Evolutionary conservation across 2,113 vertebrate genomes (phyloP), one percentile per base, ranked within the genome.

Genomic region (Globicephala melas): DNA sequence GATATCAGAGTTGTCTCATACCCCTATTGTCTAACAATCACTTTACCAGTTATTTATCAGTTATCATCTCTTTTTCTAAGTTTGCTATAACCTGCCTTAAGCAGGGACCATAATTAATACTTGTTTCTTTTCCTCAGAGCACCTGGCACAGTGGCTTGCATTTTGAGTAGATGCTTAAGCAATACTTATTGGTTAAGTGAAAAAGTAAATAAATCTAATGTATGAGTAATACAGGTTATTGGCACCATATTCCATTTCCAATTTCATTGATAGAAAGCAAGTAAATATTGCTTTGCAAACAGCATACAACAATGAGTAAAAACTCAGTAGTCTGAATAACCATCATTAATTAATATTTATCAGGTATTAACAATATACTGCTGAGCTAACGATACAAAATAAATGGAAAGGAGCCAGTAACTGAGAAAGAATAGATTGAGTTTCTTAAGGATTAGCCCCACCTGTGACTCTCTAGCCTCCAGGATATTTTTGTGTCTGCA

Each of bases 91-190:
- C 14, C 70, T 73, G 3, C 14, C 82, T 67, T 26, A 76, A 93
- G 9, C 31, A 79, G 70, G 44, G 26, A 62, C 15, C 3, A 8
- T 65, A 76, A 50, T 11, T 86, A 62, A 68, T 76, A 31, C 2
- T 93, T 74, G 41, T 25, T 71, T 94, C 15, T 70, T 0, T 63
- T 95, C 55, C 21, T 94, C 17, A 33, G 28, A 87, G 58, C 88
- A 38, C 28, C 21, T 68, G 74, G 26, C 31, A 76, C 0, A 36
- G 44, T 80, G 1, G 20, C 18, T 94, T 95, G 17, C 13, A 67
- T 38, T 89, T 97, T 93, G 33, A 95, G 33, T 38, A 36, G 23
- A 8, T 94, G 14, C 58, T 92, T 74, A 84, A 89, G 53, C 88
- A 91, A 58, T 65, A 70, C 63, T 73, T 91, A 47, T 73, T 93